These are phyloP conservation scores for Zoanthus solanderi DNA, from an alignment of 92 coral and sea anemone species.

Conservation along the genomic window DNA sequence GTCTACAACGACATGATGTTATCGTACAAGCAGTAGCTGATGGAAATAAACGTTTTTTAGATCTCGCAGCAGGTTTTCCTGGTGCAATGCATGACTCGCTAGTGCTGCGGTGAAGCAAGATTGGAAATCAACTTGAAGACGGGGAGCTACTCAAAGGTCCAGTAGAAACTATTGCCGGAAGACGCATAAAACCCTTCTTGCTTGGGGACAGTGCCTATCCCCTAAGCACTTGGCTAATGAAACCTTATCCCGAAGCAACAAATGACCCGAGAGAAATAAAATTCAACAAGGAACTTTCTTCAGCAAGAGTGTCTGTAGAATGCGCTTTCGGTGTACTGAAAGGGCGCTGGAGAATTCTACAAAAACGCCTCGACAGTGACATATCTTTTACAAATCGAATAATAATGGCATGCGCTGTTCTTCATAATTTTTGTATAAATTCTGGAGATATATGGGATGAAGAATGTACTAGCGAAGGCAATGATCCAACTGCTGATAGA, in stretches of 20 bases:
- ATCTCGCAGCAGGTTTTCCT: conserved; percentile 64
- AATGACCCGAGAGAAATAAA: neutral
- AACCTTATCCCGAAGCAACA: conserved; percentile 11
- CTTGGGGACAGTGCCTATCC: conserved; percentile 29
- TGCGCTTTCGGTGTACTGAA: conserved; percentile 5
- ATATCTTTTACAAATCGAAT: conserved; percentile 2
- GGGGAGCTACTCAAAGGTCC: conserved; percentile 18
- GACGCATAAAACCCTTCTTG: neutral
- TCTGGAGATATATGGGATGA: conserved; percentile 6
- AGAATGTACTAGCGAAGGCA: neutral
- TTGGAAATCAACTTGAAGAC: neutral
- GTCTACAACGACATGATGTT: conserved; percentile 44
- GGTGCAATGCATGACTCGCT: conserved; percentile 64
- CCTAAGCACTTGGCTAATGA: neutral
- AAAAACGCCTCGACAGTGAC: conserved; percentile 8
- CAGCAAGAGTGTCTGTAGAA: conserved; percentile 10
- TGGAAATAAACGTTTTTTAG: conserved; percentile 53
- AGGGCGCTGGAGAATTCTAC: conserved; percentile 2
- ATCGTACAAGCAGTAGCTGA: conserved; percentile 62
- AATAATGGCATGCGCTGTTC: conserved; percentile 4
- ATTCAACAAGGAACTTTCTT: neutral
- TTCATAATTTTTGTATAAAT: neutral
- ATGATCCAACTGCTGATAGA: no score
- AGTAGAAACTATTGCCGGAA: neutral
- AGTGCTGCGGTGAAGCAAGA: conserved; percentile 32